Base-by-base conservation (phyloP, 2,888 invertebrate species). In the Bruchidius siliquastri region DNA sequence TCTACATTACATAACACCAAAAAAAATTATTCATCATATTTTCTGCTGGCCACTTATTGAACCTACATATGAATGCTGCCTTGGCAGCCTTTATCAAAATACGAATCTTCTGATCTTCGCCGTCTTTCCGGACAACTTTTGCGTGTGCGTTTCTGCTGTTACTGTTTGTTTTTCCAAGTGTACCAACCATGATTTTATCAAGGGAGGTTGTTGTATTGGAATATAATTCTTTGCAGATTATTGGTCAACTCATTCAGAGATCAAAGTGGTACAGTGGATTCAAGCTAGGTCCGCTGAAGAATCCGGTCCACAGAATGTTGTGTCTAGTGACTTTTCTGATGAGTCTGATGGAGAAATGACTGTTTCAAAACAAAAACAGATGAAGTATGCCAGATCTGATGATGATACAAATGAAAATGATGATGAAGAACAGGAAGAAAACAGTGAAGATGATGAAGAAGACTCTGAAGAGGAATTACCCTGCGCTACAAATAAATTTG, bases 241-340 rank as follows among this genome's bases (percentile, higher is more conserved):
- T 78, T 93, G 91, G 89, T 88, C 89, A 77, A 85, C 79, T 0
- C 91, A 92, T 83, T 88, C 90, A 0, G 92, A 92, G 75, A 84
- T 92, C 0, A 89, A 90, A 78, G 89, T 88, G 78, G 88, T 94
- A 0, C 88, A 88, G 76, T 91, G 91, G 91, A 91, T 93, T 72
- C 92, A 93, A 85, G 92, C 92, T 0, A 83, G 88, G 49, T 80
- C 79, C 22, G 81, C 79, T 67, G 81, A 84, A 6, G 82, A 82
- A 20, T 77, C 72, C 21, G 73, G 10, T 22, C 71, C 72, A 67
- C 26, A 69, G 32, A 21, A 73, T 21, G 20, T 20, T 68, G 21
- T 20, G 20, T 72, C n/a, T 72, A 74, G 49, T 20, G 77, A 79
- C 70, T 22, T 72, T 70, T 77, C 77, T 22, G 79, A 81, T 73